These are phyloP conservation scores for Polietes domitor DNA, from an alignment of 2,888 invertebrate species.

Conservation along the genomic window DNA sequence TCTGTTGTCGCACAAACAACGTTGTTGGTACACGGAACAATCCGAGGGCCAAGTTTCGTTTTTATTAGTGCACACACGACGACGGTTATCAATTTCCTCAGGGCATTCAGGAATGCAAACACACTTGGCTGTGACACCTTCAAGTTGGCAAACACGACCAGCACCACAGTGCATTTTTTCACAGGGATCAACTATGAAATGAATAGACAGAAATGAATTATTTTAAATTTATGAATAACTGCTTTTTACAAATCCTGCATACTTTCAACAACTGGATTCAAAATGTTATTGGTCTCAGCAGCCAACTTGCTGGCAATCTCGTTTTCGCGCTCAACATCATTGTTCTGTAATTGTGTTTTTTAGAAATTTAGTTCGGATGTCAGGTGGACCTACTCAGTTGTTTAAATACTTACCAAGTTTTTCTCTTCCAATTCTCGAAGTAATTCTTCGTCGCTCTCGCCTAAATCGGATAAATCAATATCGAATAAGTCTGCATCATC, in stretches of 20 bases:
- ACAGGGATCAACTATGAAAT: constrained; percentile 87
- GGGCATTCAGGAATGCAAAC: constrained; percentile 94
- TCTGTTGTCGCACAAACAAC: constrained; percentile 93
- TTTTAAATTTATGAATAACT: constrained; percentile 47
- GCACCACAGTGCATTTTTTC: constrained; percentile 94
- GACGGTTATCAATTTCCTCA: constrained; percentile 89
- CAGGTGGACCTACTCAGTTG: neutral
- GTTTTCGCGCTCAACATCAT: constrained; percentile 79
- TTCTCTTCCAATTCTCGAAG: constrained; percentile 77
- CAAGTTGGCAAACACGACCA: constrained; percentile 92
- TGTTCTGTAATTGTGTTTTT: constrained; percentile 69
- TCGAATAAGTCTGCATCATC: constrained; percentile 67
- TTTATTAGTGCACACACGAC: constrained; percentile 92
- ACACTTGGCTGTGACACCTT: constrained; percentile 90
- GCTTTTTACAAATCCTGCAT: constrained; percentile 33
- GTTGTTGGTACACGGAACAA: constrained; percentile 95
- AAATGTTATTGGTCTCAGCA: constrained; percentile 73
- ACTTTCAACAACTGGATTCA: constrained; percentile 77
- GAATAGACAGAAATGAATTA: constrained; percentile 29
- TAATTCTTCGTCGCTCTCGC: constrained; percentile 76
- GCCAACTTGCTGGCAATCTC: constrained; percentile 76
- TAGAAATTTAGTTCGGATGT: neutral
- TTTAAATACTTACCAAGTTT: constrained; percentile 71
- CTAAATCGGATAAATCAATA: constrained; percentile 71
- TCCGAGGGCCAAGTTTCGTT: constrained; percentile 97